These are phyloP conservation scores for Dinocampus coccinellae DNA, from an alignment of 2,888 invertebrate genomes.

Conservation along the genomic window DNA sequence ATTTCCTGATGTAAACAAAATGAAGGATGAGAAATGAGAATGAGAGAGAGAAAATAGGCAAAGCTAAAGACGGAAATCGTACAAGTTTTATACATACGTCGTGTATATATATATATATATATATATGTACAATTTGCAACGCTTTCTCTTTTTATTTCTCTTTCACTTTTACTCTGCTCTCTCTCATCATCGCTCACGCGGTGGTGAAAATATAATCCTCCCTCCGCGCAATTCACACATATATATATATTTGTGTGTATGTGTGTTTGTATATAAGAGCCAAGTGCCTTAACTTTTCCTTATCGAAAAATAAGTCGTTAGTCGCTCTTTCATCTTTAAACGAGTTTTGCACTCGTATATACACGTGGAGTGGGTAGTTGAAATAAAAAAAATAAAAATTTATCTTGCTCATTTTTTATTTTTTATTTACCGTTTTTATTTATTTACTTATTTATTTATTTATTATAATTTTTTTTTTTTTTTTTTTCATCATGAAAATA, in stretches of 20 bases:
- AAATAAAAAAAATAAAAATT: too few species aligned
- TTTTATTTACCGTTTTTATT: not conserved
- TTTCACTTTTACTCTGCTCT: conserved; percentile 6
- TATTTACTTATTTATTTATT: too few species aligned
- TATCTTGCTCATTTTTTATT: conserved; percentile 22
- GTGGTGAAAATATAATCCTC: conserved; percentile 6
- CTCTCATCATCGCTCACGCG: not conserved
- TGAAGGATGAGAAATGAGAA: not conserved
- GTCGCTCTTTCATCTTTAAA: conserved; percentile 69
- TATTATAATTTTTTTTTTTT: too few species aligned
- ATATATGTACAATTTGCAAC: not conserved
- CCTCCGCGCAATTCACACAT: conserved; percentile 7
- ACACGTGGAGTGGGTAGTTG: not conserved
- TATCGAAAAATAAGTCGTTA: conserved; percentile 70
- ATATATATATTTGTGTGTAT: conserved; percentile 23
- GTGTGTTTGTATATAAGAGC: too few species aligned
- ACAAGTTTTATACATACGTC: too few species aligned
- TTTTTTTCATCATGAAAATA: too few species aligned
- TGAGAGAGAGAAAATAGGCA: not conserved
- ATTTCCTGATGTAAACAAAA: too few species aligned
- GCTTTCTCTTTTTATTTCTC: conserved; percentile 16
- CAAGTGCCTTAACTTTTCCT: conserved; percentile 68
- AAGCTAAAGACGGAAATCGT: not conserved
- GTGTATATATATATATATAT: too few species aligned
- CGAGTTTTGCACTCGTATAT: conserved; percentile 65